Evolutionary conservation across 2,113 vertebrate genomes (phyloP).

Genomic region (Chlorodrepanis virens): DNA sequence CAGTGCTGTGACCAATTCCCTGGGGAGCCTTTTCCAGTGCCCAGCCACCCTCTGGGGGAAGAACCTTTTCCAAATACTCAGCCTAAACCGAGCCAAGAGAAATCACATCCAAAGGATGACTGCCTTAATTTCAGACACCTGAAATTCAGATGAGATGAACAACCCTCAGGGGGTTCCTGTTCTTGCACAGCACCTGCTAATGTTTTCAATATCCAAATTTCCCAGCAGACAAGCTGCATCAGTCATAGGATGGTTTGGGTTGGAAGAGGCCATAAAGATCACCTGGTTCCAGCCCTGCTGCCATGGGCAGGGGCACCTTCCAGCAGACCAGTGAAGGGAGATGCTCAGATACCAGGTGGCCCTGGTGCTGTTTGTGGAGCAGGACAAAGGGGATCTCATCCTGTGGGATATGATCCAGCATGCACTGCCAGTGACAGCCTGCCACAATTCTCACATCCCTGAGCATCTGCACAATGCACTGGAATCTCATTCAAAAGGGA

Average conservation of each 20-base stretch:
- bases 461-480: not conserved
- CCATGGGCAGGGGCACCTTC: not conserved
- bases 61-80: not conserved
- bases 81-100: not conserved
- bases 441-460: not conserved
- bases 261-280: not conserved
- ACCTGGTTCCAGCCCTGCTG: not conserved
- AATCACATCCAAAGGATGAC: not conserved
- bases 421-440: not conserved
- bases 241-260: fast-evolving
- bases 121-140: fast-evolving
- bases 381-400: not conserved
- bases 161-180: not conserved
- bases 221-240: not conserved
- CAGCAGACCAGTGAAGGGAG: not conserved
- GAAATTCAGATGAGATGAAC: not conserved
- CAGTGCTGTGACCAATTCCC: not conserved
- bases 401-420: not conserved
- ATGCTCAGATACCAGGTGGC: fast-evolving
- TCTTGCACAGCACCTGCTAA: not conserved
- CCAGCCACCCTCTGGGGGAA: not conserved
- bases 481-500: not conserved
- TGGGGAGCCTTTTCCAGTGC: not conserved
- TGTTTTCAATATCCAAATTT: not conserved
- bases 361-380: fast-evolving